Evolutionary conservation across 2,888 invertebrate genomes (phyloP).

Genomic region (Hecatera dysodea): DNA sequence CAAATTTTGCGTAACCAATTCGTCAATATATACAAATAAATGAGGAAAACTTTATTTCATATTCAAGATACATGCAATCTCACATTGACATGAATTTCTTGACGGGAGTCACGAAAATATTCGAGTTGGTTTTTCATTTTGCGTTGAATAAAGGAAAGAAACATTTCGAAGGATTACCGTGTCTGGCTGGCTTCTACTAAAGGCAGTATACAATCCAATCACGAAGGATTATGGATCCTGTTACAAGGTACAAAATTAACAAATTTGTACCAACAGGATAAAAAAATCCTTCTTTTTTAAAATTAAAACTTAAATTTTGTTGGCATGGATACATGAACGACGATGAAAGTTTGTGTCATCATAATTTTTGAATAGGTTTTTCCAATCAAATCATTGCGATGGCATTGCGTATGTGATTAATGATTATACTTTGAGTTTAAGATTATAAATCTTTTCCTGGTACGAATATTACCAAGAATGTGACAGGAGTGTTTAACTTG

Average conservation of each 20-base stretch:
- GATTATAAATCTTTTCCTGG: slow-evolving; percentile 48
- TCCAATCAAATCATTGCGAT: slow-evolving; percentile 29
- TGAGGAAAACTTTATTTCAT: slow-evolving; percentile 29
- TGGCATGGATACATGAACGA: slow-evolving; percentile 21
- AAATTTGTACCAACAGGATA: slow-evolving; percentile 28
- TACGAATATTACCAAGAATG: slow-evolving; percentile 56
- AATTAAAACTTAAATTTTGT: too few relatives aligned
- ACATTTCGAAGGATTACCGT: slow-evolving; percentile 42
- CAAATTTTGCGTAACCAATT: slow-evolving; percentile 48
- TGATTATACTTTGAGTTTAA: slow-evolving; percentile 2
- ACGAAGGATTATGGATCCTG: slow-evolving; percentile 57
- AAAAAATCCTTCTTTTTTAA: slow-evolving; percentile 23
- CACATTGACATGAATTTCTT: slow-evolving; percentile 10
- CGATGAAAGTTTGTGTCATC: slow-evolving; percentile 13
- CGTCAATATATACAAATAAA: slow-evolving; percentile 29
- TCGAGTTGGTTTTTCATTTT: slow-evolving; percentile 29
- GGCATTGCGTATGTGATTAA: slow-evolving; percentile 18
- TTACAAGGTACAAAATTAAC: slow-evolving; percentile 53
- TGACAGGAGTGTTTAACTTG: slow-evolving; percentile 52
- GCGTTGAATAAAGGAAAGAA: slow-evolving; percentile 34
- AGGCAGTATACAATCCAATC: slow-evolving; percentile 64
- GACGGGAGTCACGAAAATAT: slow-evolving; percentile 17
- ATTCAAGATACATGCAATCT: slow-evolving; percentile 26
- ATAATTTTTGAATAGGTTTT: slow-evolving; percentile 14
- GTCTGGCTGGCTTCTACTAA: slow-evolving; percentile 50